A percentile compares a stretch with the other conserved stretches of the same genome.
Conservation (phyloP, 2,797 vertebrate species). For the Kryptopterus vitreolus region DNA sequence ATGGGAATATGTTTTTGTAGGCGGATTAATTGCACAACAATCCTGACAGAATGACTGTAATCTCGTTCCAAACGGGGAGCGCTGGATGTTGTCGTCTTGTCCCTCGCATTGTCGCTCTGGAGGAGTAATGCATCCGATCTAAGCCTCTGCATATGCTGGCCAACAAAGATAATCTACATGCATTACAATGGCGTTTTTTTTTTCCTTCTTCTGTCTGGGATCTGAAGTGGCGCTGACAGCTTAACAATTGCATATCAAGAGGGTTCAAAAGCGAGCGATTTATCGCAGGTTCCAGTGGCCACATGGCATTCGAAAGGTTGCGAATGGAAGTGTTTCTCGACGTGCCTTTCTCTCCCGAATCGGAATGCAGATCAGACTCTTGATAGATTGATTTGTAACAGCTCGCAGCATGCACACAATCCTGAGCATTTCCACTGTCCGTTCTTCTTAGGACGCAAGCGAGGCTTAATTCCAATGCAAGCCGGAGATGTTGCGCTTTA, state of each 20-base stretch:
- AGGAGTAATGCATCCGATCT: conserved; percentile 20
- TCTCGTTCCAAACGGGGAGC: conserved; percentile 10
- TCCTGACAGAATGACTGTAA: conserved; percentile 8
- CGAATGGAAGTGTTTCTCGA: conserved; percentile 49
- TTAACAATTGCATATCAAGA: conserved; percentile 69
- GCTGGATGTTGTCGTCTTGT: background rate
- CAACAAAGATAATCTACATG: conserved; percentile 67
- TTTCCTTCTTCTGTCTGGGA: too few relatives aligned
- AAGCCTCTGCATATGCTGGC: conserved; percentile 33
- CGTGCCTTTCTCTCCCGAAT: conserved; percentile 56
- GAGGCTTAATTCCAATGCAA: conserved; percentile 47
- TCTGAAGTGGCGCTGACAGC: conserved; percentile 54
- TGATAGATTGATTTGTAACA: conserved; percentile 82
- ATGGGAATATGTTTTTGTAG: background rate
- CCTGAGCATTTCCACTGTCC: conserved; percentile 59
- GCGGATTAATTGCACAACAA: background rate
- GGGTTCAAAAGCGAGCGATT: conserved; percentile 72
- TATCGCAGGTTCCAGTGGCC: conserved; percentile 68
- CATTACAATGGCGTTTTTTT: conserved; percentile 57
- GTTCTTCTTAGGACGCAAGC: conserved; percentile 61
- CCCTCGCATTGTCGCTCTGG: conserved; percentile 21
- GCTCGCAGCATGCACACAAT: conserved; percentile 69
- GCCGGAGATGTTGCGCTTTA: conserved; percentile 38
- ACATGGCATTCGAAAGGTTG: conserved; percentile 69
- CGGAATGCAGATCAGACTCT: conserved; percentile 72